Base-by-base conservation (phyloP, 2,888 invertebrate species). In the Limnephilus auricula region DNA sequence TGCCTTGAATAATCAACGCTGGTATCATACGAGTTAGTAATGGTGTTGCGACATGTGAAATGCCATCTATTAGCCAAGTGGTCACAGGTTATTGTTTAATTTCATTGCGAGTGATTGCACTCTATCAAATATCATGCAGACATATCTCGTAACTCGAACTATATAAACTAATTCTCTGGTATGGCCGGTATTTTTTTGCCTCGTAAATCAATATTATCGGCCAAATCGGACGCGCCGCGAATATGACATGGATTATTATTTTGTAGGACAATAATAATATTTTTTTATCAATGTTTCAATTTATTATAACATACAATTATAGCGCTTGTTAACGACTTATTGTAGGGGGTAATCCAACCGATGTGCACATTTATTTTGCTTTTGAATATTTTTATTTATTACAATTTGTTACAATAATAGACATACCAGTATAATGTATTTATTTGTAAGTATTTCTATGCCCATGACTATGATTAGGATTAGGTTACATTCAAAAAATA, bases 1-100 rank as follows among this genome's bases (percentile, higher is more conserved):
- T 78, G 34, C 87, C 87, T 88, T 88, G 87, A 78, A 78, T 88
- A 34, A 88, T 78, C 78, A 78, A 34, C 18, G 78, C 32, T 78
- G 31, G 34, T 88, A 32, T 88, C 87, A 88, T 34, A 25, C 87
- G 31, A 34, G 32, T 50, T 32, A 15, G 86, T 50, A 85, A 85
- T 40, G 85, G 85, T 40, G 85, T 65, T 88, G 32, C 78, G 87
- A 32, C 78, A 88, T 32, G 79, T 78, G 79, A 34, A 78, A 88
- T 79, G 32, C 34, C 78, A 88, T 88, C 87, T 40, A 85, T 30
- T 85, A 45, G 25, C 25, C 34, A 30, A 85, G 30, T 40, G 85
- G 40, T 40, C 45, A 85, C 85, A 34, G 85, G 40, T 40, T 40
- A 30, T n/a, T 30, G 40, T 37, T 40, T 25, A 25, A 37, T 25